phyloP scores from a whole-genome alignment of 2,113 vertebrate genomes.

The Lates calcarifer region DNA sequence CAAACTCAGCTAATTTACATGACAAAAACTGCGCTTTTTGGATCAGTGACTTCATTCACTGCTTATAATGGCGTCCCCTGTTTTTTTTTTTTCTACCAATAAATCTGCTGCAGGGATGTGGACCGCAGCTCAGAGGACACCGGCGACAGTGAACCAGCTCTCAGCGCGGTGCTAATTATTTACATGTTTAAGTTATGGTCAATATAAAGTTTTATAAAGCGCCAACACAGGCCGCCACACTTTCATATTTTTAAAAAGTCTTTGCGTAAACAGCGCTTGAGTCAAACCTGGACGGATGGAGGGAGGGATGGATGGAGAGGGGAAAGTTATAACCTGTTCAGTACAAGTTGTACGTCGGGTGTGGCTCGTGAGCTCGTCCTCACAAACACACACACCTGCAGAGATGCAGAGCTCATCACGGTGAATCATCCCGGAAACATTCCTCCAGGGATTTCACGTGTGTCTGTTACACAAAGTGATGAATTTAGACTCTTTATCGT shows the following conservation, averaged over 20 bases:
- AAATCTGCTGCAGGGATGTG: slow-evolving; percentile 20
- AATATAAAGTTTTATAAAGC: no score
- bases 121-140: not conserved
- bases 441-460: no score
- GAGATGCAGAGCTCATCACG: not conserved
- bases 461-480: no score
- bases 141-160: no score
- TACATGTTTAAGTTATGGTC: no score
- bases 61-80: slow-evolving; percentile 32
- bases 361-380: slow-evolving; percentile 3
- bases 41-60: slow-evolving; percentile 68
- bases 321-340: slow-evolving; percentile 23
- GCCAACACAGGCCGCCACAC: no score
- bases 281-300: not conserved
- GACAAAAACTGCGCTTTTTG: slow-evolving; percentile 75
- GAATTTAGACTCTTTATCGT: no score
- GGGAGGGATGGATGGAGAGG: slow-evolving; percentile 1
- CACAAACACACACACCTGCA: slow-evolving; percentile 19
- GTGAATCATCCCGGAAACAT: no score
- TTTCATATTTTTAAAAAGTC: no score
- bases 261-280: no score
- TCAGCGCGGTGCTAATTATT: no score
- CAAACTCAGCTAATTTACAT: slow-evolving; percentile 72
- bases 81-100: slow-evolving; percentile 2
- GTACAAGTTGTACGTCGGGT: slow-evolving; percentile 22